Evolutionary conservation across 2,888 invertebrate genomes (phyloP).

Genomic region (Masnerella sp.): DNA sequence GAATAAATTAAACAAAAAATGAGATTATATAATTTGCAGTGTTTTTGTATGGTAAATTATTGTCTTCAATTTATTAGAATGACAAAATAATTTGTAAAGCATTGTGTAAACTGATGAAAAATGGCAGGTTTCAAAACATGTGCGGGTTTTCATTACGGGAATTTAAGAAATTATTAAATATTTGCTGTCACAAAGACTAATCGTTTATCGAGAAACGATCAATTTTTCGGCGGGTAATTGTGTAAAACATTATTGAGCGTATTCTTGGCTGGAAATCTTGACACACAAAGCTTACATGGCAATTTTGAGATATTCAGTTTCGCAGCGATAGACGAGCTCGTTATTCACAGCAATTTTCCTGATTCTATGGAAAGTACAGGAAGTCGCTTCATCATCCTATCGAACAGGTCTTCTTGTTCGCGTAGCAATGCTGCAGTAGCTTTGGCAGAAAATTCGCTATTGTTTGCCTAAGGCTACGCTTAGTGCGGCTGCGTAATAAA

Average conservation of each 20-base stretch:
- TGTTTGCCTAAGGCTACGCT: constrained; percentile 59
- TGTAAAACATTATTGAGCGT: constrained; percentile 49
- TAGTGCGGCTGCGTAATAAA: constrained; percentile 70
- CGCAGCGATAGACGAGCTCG: constrained; percentile 56
- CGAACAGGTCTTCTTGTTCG: constrained; percentile 57
- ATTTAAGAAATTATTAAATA: constrained; percentile 40
- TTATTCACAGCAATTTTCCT: constrained; percentile 60
- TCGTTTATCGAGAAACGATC: constrained; percentile 50
- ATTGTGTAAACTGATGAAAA: neutral
- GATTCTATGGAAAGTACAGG: constrained; percentile 59
- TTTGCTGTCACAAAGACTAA: constrained; percentile 26
- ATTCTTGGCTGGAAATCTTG: constrained; percentile 44
- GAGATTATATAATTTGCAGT: too few relatives aligned
- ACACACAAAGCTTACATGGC: constrained; percentile 57
- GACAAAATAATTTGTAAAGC: too few relatives aligned
- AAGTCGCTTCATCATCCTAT: constrained; percentile 60
- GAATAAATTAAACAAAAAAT: too few relatives aligned
- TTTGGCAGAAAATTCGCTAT: constrained; percentile 59
- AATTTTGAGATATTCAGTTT: constrained; percentile 56
- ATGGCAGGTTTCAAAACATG: constrained; percentile 12
- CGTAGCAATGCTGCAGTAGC: constrained; percentile 53
- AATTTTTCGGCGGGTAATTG: constrained; percentile 46
- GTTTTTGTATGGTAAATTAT: too few relatives aligned
- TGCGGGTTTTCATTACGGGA: constrained; percentile 15
- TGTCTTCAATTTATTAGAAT: too few relatives aligned